Evolutionary conservation across 2,888 invertebrate genomes (phyloP).

Genomic region (Apamea crenata): DNA sequence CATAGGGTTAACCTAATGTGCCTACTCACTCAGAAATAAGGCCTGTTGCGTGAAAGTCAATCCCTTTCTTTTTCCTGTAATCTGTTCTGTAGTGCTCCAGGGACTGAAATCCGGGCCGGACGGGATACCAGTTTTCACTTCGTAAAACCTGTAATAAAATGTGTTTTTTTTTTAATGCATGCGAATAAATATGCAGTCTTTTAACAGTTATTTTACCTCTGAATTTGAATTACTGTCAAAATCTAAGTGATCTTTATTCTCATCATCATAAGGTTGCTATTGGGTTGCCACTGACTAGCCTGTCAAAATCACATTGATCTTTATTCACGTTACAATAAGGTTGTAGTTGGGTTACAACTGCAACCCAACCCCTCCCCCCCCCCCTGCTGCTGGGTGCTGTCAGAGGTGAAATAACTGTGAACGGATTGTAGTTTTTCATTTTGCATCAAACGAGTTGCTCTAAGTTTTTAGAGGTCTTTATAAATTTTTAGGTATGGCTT

Average conservation of each 20-base stretch:
- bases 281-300: neutral
- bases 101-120: constrained; percentile 49
- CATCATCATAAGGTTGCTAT: no score
- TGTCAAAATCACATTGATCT: neutral
- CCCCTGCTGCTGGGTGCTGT: no score
- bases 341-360: neutral
- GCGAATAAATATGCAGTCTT: no score
- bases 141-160: constrained; percentile 40
- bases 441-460: neutral
- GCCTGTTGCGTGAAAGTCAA: constrained; percentile 19
- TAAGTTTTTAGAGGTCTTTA: neutral
- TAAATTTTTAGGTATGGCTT: neutral
- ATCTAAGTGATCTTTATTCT: neutral
- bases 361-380: no score
- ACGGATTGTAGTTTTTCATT: neutral
- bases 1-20: no score
- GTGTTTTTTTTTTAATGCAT: no score
- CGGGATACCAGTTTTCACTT: constrained; percentile 45
- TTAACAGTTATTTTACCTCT: neutral
- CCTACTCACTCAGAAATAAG: constrained; percentile 47
- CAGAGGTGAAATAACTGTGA: neutral
- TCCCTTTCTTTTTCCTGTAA: constrained; percentile 29
- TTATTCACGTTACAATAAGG: neutral
- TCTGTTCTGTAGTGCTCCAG: constrained; percentile 51
- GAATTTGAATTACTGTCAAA: neutral